Conservation (phyloP, 2,113 vertebrate genomes). For the Natator depressus region DNA sequence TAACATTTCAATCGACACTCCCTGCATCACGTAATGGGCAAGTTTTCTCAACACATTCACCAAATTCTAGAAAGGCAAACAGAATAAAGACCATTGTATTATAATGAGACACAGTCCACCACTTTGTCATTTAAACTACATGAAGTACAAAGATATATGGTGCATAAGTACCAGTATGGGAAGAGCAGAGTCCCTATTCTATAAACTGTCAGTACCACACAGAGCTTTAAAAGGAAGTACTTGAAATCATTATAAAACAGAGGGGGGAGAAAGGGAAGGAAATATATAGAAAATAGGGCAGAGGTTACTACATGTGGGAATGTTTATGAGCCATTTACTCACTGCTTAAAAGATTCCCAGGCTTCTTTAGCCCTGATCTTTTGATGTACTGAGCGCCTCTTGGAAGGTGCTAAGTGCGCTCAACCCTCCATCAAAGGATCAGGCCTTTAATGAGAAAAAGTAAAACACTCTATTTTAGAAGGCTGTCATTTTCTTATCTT, state of each 20-base stretch:
- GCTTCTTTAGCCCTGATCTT: background rate
- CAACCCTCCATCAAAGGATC: background rate
- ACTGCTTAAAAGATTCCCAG: background rate
- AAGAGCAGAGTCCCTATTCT: conserved; percentile 28
- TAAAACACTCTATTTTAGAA: background rate
- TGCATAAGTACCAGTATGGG: background rate
- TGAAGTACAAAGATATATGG: background rate
- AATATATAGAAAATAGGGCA: background rate
- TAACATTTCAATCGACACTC: background rate
- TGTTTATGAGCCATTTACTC: background rate
- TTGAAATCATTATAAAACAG: background rate
- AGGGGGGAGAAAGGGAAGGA: background rate
- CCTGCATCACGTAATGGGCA: background rate
- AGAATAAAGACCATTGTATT: background rate
- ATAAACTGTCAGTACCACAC: background rate
- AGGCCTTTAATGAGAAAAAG: background rate
- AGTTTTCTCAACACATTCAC: background rate
- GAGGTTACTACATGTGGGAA: background rate
- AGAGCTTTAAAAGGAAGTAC: background rate
- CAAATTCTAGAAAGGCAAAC: background rate
- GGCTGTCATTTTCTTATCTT: background rate
- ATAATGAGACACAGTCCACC: background rate
- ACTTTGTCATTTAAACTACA: background rate
- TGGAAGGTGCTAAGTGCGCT: background rate
- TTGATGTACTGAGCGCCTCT: background rate